phyloP scores from a whole-genome alignment of 1,140 invertebrate genomes.

The Orussus abietinus region DNA sequence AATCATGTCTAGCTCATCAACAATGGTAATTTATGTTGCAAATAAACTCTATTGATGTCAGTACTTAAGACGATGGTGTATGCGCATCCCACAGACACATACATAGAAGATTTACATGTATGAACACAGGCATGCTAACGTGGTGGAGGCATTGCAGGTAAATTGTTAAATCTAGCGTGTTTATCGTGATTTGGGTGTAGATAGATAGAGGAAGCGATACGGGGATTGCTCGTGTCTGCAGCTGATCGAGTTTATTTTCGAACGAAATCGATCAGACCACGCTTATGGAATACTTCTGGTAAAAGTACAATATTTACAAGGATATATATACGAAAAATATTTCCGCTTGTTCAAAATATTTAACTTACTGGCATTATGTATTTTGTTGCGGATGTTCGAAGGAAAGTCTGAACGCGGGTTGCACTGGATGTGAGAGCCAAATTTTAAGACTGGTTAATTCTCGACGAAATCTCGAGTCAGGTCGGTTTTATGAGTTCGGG shows the following conservation, averaged over 20 bases:
- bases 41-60: not conserved
- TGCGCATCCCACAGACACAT: slow-evolving; percentile 13
- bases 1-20: not conserved
- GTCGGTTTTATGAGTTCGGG: no score
- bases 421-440: no score
- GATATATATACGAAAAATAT: no score
- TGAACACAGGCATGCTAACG: slow-evolving; percentile 16
- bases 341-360: no score
- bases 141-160: slow-evolving; percentile 24
- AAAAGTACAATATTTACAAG: not conserved
- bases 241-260: slow-evolving; percentile 26
- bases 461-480: no score
- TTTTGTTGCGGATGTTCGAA: no score
- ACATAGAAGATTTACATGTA: not conserved
- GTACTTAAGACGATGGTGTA: not conserved
- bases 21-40: not conserved
- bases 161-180: slow-evolving; percentile 31
- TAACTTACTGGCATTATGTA: not conserved
- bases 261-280: slow-evolving; percentile 19
- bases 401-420: no score
- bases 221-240: slow-evolving; percentile 18
- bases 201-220: slow-evolving; percentile 7
- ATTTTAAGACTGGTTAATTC: no score
- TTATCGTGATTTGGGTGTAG: slow-evolving; percentile 13
- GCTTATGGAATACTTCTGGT: slow-evolving; percentile 16